Evolutionary conservation across 2,888 invertebrate species (phyloP), one percentile per base, ranked within the genome.

Genomic region (Panopea generosa): DNA sequence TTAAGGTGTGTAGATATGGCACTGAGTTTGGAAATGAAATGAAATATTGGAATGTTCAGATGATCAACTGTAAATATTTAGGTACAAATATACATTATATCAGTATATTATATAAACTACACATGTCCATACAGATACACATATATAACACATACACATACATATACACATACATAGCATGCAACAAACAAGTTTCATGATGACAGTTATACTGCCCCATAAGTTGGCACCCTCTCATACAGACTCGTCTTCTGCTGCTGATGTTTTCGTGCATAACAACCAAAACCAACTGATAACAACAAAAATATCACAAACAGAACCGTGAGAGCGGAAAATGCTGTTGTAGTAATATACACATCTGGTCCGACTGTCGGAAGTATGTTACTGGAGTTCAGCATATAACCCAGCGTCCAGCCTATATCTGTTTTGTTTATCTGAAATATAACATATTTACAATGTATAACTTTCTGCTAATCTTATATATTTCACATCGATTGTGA

Each of bases 331-430:
- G 86, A 77, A 65, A 90, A 90, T 4, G 83, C 76, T 7, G 84
- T 56, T 0, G 77, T 68, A 6, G 79, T 65, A 49, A 90, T 77
- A 2, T 73, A 59, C 0, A 43, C 55, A 14, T 71, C 61, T 11
- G 84, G 74, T 1, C 57, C 68, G 7, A 87, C 88, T 2, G 87
- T 84, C 33, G 93, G 90, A 57, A 93, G 91, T 1, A 62, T 40
- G 27, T 93, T 92, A 2, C 93, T 94, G 24, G 92, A 91, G 75
- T 93, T 92, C 16, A 93, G 87, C 92, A 94, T 93, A 79, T 91
- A 94, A 4, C 94, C 94, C 38, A 94, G 77, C 0, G 93, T 85
- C 94, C 94, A 94, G 1, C 94, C 94, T 18, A 94, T 77, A 40
- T 92, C 91, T 29, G 90, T 90, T 0, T 84, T 85, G 27, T 89